A percentile compares a stretch with the other conserved stretches of the same genome.
phyloP scores from a whole-genome alignment of 1,140 invertebrate species.

The Ruditapes philippinarum region DNA sequence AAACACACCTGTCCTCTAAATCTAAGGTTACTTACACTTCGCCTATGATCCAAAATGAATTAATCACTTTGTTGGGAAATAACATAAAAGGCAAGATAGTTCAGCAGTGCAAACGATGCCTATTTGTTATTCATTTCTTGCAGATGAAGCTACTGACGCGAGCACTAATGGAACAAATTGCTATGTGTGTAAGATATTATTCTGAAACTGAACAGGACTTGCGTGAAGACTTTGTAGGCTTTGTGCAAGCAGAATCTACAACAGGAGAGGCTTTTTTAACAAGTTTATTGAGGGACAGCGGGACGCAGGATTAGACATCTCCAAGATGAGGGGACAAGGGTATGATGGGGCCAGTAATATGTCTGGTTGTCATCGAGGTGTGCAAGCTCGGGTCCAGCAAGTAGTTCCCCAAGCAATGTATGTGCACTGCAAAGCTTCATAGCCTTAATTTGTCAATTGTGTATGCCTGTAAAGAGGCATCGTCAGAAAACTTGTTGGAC shows the following conservation, averaged over 20 bases:
- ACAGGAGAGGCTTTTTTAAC: slow-evolving; percentile 13
- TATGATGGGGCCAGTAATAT: slow-evolving; percentile 30
- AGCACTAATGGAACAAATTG: slow-evolving; percentile 12
- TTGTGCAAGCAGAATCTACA: background rate
- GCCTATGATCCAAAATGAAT: background rate
- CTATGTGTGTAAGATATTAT: slow-evolving; percentile 11
- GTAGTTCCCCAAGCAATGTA: slow-evolving; percentile 27
- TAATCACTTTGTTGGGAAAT: background rate
- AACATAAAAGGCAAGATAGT: background rate
- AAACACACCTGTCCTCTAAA: background rate
- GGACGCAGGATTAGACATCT: slow-evolving; percentile 23
- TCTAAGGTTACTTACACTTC: background rate
- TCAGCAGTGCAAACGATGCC: slow-evolving; percentile 1
- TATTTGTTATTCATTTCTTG: slow-evolving; percentile 31
- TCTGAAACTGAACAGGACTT: background rate
- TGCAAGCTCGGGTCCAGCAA: slow-evolving; percentile 1
- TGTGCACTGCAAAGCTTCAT: slow-evolving; percentile 34
- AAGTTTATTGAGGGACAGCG: slow-evolving; percentile 30
- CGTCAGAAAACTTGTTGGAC: slow-evolving; percentile 6
- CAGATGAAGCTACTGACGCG: slow-evolving; percentile 7
- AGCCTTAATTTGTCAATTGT: slow-evolving; percentile 4
- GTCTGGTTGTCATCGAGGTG: slow-evolving; percentile 3
- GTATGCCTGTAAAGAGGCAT: slow-evolving; percentile 23
- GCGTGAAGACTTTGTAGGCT: background rate
- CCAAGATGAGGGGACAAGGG: slow-evolving; percentile 5